These are phyloP conservation scores for Notodonta ziczac DNA, from an alignment of 2,888 invertebrate genomes.

Conservation along the genomic window DNA sequence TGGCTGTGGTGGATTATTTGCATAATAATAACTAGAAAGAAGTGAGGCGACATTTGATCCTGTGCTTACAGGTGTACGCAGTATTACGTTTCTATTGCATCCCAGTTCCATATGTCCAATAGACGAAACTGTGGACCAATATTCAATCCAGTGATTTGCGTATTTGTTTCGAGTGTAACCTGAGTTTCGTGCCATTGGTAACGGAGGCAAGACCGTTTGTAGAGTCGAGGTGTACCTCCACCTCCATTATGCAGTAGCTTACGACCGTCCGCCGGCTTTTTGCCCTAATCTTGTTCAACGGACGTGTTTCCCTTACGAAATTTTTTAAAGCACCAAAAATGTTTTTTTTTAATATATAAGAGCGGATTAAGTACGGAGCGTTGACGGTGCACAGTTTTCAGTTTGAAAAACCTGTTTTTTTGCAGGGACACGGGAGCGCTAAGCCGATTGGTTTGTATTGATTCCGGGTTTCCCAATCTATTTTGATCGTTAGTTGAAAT, in stretches of 20 bases:
- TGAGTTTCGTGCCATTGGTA: constrained; percentile 23
- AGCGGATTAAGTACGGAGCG: constrained; percentile 17
- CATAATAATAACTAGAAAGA: no score
- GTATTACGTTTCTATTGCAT: no score
- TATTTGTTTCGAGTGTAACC: constrained; percentile 20
- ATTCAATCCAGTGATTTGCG: no score
- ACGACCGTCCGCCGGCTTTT: constrained; percentile 48
- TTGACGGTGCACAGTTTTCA: constrained; percentile 33
- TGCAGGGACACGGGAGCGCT: constrained; percentile 15
- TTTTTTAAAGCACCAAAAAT: constrained; percentile 43
- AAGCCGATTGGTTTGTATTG: constrained; percentile 21
- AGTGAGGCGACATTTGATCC: no score
- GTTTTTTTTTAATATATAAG: neutral
- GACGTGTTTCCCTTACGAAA: constrained; percentile 55
- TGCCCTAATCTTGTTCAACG: constrained; percentile 55
- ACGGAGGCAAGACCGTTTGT: constrained; percentile 27
- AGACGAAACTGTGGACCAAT: no score
- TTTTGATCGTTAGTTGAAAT: neutral
- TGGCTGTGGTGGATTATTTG: no score
- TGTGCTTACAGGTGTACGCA: no score
- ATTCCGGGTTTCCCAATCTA: neutral
- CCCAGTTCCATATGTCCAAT: no score
- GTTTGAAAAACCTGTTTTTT: constrained; percentile 11
- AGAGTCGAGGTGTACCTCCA: constrained; percentile 37
- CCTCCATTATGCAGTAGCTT: constrained; percentile 58